Conservation (phyloP, 2,888 invertebrate genomes). For the Drosophila sordidula region DNA sequence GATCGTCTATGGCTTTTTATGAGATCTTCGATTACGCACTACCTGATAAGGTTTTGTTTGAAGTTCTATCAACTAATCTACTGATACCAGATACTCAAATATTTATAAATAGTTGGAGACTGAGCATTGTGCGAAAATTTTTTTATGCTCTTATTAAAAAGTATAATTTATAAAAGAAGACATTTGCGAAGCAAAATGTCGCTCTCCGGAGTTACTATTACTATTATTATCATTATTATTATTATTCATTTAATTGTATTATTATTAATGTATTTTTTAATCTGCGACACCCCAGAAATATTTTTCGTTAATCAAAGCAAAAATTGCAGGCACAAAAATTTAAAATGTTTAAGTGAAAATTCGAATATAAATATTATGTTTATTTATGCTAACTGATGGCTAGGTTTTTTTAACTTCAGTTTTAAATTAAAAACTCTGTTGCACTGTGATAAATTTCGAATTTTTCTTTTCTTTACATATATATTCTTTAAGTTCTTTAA, state of each 20-base stretch:
- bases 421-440: no score
- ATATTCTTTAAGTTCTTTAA: no score
- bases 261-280: not conserved
- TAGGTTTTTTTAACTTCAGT: no score
- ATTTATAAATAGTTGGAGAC: not conserved
- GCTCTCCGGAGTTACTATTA: no score
- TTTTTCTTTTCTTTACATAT: no score
- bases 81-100: conserved; percentile 7
- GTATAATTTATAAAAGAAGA: no score
- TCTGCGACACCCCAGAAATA: no score
- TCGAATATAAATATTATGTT: not conserved
- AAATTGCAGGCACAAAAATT: no score
- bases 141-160: not conserved
- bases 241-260: not conserved
- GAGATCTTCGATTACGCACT: conserved; percentile 16
- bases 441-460: no score
- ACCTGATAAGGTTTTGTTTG: conserved; percentile 24
- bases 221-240: no score
- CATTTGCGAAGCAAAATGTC: no score
- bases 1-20: not conserved
- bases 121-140: not conserved
- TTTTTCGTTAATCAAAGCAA: no score
- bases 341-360: not conserved
- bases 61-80: conserved; percentile 8
- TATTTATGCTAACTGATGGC: not conserved